Base-by-base conservation (phyloP, 2,888 invertebrate genomes). In the Ochropleura plecta region DNA sequence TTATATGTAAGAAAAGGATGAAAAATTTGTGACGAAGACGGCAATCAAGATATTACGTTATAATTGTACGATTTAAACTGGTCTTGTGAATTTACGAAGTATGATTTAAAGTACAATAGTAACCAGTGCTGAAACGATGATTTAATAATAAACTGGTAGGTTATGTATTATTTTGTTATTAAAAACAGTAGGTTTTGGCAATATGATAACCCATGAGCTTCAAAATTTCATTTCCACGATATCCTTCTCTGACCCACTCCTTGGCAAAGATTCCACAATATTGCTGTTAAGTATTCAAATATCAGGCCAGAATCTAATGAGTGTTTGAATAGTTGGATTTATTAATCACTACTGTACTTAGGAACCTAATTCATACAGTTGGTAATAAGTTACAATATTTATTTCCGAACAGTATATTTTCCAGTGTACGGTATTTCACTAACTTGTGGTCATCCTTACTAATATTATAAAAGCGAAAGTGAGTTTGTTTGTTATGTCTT, bases 41-140 rank as follows among this genome's bases (percentile, higher is more conserved):
- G 73, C 69, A 76, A 81, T 82, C 73, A 81, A 79, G 75, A 69
- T 79, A 82, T 83, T 78, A 78, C 70, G 46, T 79, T 79, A 82
- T 78, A 83, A 86, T 83, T 82, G 78, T 80, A 67, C 20, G 66
- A 76, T 78, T 74, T 74, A 74, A 79, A 71, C 67, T 57, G 55
- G 76, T 71, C 20, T 74, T 42, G 73, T 51, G 48, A 68, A 72
- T 70, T 60, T 73, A 59, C 66, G 20, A n/a, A 18, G 53, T 72
- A 75, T 82, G 68, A 78, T 78, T 82, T 70, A 73, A 70, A 77
- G 64, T 18, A 7, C 20, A 44, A 72, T 57, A 9, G 44, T 53
- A 20, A 46, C 65, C 18, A 48, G 51, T 70, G 70, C 48, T 72
- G 68, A 78, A 81, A 70, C 53, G 6, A 55, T 68, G 20, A 53